A percentile compares a stretch with the other conserved stretches of the same genome.
Conservation (phyloP, 2,113 vertebrate genomes). For the Phrynocephalus versicolor region DNA sequence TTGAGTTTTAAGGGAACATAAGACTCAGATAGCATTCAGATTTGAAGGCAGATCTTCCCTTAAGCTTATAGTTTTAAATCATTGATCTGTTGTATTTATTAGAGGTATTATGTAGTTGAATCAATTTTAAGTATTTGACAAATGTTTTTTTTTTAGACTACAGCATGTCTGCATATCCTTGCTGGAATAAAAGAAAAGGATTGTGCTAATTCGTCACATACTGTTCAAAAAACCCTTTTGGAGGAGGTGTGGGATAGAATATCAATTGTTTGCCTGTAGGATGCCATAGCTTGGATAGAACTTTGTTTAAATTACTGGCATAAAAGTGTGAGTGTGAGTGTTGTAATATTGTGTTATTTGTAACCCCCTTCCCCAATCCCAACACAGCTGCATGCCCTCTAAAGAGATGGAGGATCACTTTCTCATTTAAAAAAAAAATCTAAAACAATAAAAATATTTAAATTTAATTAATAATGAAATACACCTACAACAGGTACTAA, state of each 20-base stretch:
- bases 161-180: not conserved
- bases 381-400: not conserved
- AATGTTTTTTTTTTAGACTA: not conserved
- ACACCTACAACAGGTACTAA: not conserved
- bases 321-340: not conserved
- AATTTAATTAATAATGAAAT: not conserved
- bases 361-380: not conserved
- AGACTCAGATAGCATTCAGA: conserved; percentile 24
- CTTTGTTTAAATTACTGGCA: conserved; percentile 24
- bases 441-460: not conserved
- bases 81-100: conserved; percentile 30
- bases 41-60: conserved; percentile 13
- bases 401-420: not conserved
- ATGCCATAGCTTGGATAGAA: not conserved
- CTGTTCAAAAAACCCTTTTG: conserved; percentile 6
- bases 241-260: conserved; percentile 22
- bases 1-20: conserved; percentile 25
- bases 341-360: accelerated
- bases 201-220: conserved; percentile 23
- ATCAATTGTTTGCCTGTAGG: conserved; percentile 7
- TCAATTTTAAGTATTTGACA: conserved; percentile 29
- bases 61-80: conserved; percentile 25
- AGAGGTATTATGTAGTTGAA: not conserved
- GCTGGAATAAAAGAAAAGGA: conserved; percentile 40
- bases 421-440: not conserved